phyloP scores from a whole-genome alignment of 2,797 vertebrate species.

The Remorina albescens region DNA sequence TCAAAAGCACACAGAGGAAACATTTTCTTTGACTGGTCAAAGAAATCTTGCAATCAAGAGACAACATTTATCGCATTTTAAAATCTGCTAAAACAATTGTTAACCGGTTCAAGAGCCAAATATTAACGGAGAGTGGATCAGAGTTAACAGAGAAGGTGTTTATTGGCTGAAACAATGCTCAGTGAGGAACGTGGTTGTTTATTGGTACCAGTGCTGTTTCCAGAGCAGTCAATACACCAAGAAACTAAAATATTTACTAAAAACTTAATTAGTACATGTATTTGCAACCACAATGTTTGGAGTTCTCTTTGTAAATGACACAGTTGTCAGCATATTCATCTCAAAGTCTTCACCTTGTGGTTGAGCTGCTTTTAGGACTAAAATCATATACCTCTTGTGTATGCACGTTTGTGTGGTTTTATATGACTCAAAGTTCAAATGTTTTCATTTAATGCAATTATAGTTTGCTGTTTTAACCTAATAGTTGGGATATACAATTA shows the following conservation, averaged over 20 bases:
- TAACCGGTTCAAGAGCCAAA: conserved; percentile 39
- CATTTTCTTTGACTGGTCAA: conserved; percentile 29
- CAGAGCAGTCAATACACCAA: conserved; percentile 7
- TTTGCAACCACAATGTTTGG: too few species aligned
- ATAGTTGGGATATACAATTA: conserved; percentile 34
- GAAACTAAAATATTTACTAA: neutral
- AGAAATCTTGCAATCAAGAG: conserved; percentile 29
- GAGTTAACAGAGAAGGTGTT: conserved; percentile 36
- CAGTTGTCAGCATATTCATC: too few species aligned
- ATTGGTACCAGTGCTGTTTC: conserved; percentile 15
- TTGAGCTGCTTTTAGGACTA: neutral
- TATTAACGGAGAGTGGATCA: conserved; percentile 39
- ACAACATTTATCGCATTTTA: conserved; percentile 29
- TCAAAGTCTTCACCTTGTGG: neutral
- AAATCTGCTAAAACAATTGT: conserved; percentile 30
- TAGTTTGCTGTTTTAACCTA: conserved; percentile 25
- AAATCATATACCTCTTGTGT: neutral
- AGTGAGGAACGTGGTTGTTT: conserved; percentile 49
- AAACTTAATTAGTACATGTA: too few species aligned
- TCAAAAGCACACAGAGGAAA: conserved; percentile 35
- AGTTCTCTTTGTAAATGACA: too few species aligned
- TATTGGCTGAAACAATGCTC: conserved; percentile 44
- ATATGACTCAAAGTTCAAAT: too few species aligned
- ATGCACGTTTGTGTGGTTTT: neutral
- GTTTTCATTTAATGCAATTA: conserved; percentile 14